Evolutionary conservation across 2,888 invertebrate species (phyloP).

Genomic region (Dorcus hopei): DNA sequence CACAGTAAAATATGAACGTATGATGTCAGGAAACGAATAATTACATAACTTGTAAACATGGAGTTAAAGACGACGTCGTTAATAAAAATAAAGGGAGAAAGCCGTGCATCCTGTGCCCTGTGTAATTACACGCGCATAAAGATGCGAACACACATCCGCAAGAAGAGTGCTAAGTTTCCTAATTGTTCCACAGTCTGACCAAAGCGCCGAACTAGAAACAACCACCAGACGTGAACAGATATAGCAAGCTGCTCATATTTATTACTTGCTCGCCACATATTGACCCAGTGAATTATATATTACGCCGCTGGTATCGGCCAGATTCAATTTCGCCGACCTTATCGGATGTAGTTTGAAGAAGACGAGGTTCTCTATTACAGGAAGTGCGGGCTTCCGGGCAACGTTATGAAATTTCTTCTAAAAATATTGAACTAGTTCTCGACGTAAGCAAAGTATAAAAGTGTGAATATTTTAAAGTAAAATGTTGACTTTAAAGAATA

Average conservation of each 20-base stretch:
- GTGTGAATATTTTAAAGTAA: no score
- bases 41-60: no score
- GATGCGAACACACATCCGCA: not conserved
- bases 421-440: no score
- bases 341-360: conserved; percentile 1
- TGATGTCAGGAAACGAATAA: no score
- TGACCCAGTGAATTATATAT: conserved; percentile 17
- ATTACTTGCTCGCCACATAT: conserved; percentile 15
- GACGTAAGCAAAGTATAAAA: no score
- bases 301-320: conserved; percentile 4
- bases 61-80: no score
- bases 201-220: conserved; percentile 12
- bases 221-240: conserved; percentile 7
- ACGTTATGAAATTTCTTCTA: no score
- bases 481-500: no score
- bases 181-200: conserved; percentile 14
- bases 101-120: not conserved
- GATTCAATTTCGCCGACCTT: conserved; percentile 14
- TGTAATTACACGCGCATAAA: not conserved
- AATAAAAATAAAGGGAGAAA: no score
- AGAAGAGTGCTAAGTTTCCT: conserved; percentile 13
- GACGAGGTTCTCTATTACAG: no score
- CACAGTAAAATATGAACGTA: no score
- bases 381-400: no score
- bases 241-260: conserved; percentile 4